Base-by-base conservation (phyloP, 2,888 invertebrate genomes). In the Epinotia ramella region DNA sequence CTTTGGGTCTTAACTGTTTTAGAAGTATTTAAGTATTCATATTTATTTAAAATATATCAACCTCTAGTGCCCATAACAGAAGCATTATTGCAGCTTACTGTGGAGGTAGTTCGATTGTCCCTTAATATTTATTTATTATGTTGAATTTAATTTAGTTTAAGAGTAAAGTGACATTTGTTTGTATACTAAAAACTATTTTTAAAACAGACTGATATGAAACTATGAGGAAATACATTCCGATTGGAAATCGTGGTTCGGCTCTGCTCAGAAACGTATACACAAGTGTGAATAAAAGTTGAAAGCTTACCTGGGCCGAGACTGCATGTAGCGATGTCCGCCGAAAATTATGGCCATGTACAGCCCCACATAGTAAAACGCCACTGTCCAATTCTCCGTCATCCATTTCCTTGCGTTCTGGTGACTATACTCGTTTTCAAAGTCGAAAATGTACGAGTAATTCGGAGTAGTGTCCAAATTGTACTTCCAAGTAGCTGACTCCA, bases 351-450 rank as follows among this genome's bases (percentile, higher is more conserved):
- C 95, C 96, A 99, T 98, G 91, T 99, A 99, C 81, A 97, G 95
- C 80, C 97, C 98, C 80, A 97, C 95, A 88, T 97, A 97, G 86
- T 98, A 98, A 92, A 99, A 98, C 73, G 98, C 97, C 87, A 97
- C 96, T 76, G 98, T 98, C 99, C 99, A 99, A 91, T 99, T 98
- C 85, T 97, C 96, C 81, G 97, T 96, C 98, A 99, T 99, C 98
- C 99, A 99, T 93, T 96, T 96, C 88, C 97, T 96, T 83, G 98
- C 97, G 83, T 97, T 96, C 84, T 97, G 96, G 87, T 98, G 98
- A 87, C 98, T 97, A 92, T 99, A 99, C 88, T 98, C 97, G 88
- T 97, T 97, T 94, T 99, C 99, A 88, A 99, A 99, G 86, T 98
- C 97, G 94, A 99, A 98, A 88, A 98, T 96, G 91, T 98, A 98